Evolutionary conservation across 1,140 invertebrate species (phyloP).

Genomic region (Drosophila equinoxialis): DNA sequence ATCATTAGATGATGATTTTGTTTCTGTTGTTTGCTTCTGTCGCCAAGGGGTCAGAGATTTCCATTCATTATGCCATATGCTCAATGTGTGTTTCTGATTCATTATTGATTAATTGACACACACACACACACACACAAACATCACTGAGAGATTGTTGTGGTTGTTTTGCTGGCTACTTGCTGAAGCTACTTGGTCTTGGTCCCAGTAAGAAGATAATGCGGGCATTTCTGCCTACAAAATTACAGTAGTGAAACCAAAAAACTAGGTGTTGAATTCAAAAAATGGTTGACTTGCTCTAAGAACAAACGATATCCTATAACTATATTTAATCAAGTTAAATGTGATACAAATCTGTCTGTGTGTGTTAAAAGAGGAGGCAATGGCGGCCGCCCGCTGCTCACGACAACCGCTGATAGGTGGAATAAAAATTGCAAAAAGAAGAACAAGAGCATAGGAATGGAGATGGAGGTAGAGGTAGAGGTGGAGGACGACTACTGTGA

Average conservation of each 20-base stretch:
- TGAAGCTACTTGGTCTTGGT: slow-evolving; percentile 26
- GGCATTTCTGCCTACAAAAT: not conserved
- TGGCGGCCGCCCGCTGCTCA: slow-evolving; percentile 8
- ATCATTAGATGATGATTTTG: slow-evolving; percentile 56
- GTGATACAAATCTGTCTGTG: no score
- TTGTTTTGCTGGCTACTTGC: not conserved
- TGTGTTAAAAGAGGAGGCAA: not conserved
- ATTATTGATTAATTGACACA: slow-evolving; percentile 45
- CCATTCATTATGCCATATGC: slow-evolving; percentile 34
- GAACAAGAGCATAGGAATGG: not conserved
- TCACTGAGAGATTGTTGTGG: slow-evolving; percentile 10
- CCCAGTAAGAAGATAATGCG: slow-evolving; percentile 3
- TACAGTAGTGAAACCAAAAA: no score
- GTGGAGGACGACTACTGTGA: not conserved
- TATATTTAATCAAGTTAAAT: no score
- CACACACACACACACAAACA: no score
- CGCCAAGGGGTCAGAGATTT: slow-evolving; percentile 58
- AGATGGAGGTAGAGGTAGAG: not conserved
- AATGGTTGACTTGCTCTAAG: no score
- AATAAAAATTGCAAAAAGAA: not conserved
- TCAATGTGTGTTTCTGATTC: not conserved
- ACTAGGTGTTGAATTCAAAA: no score
- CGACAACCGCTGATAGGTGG: slow-evolving; percentile 3
- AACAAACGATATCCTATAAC: no score
- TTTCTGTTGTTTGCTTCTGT: slow-evolving; percentile 34